These are phyloP conservation scores for Amphipyra berbera DNA, from an alignment of 2,888 invertebrate species.

Conservation along the genomic window DNA sequence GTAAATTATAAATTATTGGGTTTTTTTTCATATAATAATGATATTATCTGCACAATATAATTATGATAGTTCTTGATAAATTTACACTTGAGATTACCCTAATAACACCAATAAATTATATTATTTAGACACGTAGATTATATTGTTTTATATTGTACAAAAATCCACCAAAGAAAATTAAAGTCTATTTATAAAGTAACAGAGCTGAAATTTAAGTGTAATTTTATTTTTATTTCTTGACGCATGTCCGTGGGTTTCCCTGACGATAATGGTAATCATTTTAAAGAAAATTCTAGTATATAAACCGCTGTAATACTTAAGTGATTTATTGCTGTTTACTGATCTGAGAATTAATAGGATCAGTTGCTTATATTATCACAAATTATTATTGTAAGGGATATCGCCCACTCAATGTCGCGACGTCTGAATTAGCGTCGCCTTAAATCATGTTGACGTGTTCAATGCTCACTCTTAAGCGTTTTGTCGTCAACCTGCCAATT, in stretches of 20 bases:
- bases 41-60: constrained; percentile 9
- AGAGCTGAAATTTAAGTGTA: not conserved
- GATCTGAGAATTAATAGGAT: constrained; percentile 34
- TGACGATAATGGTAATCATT: constrained; percentile 15
- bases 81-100: constrained; percentile 31
- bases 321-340: constrained; percentile 38
- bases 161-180: constrained; percentile 1
- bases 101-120: constrained; percentile 16
- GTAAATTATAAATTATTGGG: constrained; percentile 28
- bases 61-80: constrained; percentile 28
- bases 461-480: not conserved
- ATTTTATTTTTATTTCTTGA: not conserved
- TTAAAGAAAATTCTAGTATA: constrained; percentile 16
- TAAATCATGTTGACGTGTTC: not conserved
- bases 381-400: constrained; percentile 14
- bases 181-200: not conserved
- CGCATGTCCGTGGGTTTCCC: constrained; percentile 8
- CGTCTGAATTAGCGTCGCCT: constrained; percentile 13
- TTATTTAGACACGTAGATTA: constrained; percentile 12
- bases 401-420: constrained; percentile 20
- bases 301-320: constrained; percentile 8
- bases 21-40: constrained; percentile 17
- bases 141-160: not conserved
- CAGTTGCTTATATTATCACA: constrained; percentile 27
- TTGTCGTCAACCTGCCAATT: no score